Base-by-base conservation (phyloP, 2,888 invertebrate species). In the Epinotia brunnichana region DNA sequence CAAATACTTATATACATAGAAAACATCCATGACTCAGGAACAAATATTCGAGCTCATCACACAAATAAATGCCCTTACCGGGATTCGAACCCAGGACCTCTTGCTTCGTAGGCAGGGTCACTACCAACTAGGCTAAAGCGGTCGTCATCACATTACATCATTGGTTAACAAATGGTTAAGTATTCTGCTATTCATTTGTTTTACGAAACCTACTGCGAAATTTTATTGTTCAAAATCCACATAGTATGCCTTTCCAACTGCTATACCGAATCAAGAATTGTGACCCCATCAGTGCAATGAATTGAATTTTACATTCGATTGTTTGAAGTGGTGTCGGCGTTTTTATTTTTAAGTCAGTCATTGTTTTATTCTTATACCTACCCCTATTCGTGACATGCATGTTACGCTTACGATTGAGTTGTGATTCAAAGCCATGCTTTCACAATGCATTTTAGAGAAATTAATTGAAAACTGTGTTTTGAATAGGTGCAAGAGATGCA, bases 311-410 rank as follows among this genome's bases (percentile, higher is more conserved):
- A 9, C 9, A 19, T 54, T 17, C 24, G 24, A 15, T 29, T 56
- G 56, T 24, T 24, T 56, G 17, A 35, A 59, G 17, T 35, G 59
- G 17, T 11, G 59, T 59, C 5, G 21, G n/a, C 3, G 10, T n/a
- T 35, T n/a, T 59, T 4, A 17, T 10, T 35, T 35, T 35, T 39
- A 2, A 56, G 56, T 5, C 2, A 39, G 17, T 35, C 17, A 39
- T 59, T 59, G 59, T 59, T 59, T 17, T 59, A 35, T 59, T 59
- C 10, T 17, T 35, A 1, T n/a, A n/a, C n/a, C n/a, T 29, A 35
- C 29, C 57, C 29, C 15, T 11, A 19, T 19, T 53, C 11, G 1
- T 19, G 2, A 2, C 3, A 54, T 19, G 17, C 19, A 11, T 53
- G 0, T 7, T 54, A 10, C 10, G 17, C 21, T 11, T n/a, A n/a